These are phyloP conservation scores for Drosophila watanabei DNA, from an alignment of 1,140 invertebrate genomes.

Conservation along the genomic window DNA sequence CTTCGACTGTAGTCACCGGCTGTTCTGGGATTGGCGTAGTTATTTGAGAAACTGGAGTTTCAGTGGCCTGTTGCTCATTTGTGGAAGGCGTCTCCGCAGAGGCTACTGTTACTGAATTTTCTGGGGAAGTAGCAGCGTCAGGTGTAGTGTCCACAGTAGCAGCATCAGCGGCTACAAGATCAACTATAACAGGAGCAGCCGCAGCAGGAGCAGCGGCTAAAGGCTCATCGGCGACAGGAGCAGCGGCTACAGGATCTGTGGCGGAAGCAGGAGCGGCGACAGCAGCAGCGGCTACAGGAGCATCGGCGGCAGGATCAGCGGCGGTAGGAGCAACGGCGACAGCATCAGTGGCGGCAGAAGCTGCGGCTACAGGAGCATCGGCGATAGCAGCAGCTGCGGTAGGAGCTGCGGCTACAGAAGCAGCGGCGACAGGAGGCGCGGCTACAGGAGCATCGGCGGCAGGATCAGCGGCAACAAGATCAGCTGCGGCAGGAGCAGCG, in stretches of 20 bases:
- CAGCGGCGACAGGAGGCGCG: background rate
- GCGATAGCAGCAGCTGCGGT: background rate
- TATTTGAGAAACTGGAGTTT: background rate
- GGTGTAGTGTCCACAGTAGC: background rate
- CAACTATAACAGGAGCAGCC: background rate
- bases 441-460: no score
- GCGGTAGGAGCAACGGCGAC: background rate
- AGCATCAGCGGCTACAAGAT: background rate
- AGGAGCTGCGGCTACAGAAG: background rate
- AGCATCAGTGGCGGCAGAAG: background rate
- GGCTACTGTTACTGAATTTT: background rate
- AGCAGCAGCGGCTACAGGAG: background rate
- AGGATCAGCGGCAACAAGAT: no score
- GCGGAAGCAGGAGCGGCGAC: background rate
- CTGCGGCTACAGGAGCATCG: background rate
- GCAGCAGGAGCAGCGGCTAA: background rate
- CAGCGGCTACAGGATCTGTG: background rate
- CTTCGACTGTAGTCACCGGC: background rate
- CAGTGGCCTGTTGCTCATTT: background rate
- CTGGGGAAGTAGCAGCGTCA: background rate
- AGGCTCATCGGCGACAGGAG: background rate
- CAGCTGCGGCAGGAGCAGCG: background rate
- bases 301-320: background rate
- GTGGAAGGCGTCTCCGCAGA: background rate
- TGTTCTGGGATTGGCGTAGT: background rate